Evolutionary conservation across 2,888 invertebrate species (phyloP).

Genomic region (Biston betularia): DNA sequence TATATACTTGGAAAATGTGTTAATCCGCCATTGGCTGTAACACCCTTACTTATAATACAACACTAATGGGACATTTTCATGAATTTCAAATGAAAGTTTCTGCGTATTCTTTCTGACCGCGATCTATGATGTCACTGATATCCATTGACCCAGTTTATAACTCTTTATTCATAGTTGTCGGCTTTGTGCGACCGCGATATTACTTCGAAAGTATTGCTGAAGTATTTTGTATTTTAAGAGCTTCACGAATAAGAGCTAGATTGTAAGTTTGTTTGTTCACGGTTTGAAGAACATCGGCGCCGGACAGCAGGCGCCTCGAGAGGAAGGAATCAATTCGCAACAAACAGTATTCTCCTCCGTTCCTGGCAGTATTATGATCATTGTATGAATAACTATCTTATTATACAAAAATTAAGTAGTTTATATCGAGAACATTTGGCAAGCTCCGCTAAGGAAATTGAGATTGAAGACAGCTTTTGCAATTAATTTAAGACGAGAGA

Average conservation of each 20-base stretch:
- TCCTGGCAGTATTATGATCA: conserved; percentile 38
- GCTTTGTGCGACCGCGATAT: conserved; percentile 20
- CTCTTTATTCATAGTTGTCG: conserved; percentile 34
- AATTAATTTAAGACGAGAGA: not conserved
- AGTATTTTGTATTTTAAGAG: conserved; percentile 12
- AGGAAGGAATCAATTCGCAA: conserved; percentile 32
- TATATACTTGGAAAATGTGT: no score
- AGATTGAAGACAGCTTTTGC: conserved; percentile 7
- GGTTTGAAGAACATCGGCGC: conserved; percentile 16
- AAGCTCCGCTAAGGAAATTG: conserved; percentile 5
- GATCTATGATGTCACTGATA: conserved; percentile 40
- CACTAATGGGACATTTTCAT: not conserved
- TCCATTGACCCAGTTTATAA: conserved; percentile 38
- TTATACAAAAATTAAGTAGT: conserved; percentile 5
- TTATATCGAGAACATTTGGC: conserved; percentile 12
- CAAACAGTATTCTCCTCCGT: conserved; percentile 35
- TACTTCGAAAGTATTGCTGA: conserved; percentile 4
- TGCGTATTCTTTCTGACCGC: conserved; percentile 25
- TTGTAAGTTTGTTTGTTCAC: not conserved
- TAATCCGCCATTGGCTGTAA: no score
- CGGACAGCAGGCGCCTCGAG: conserved; percentile 35
- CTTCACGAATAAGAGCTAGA: conserved; percentile 2
- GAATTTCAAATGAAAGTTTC: conserved; percentile 21
- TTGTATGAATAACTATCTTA: conserved; percentile 33
- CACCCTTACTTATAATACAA: no score